phyloP scores from a whole-genome alignment of 2,113 vertebrate genomes.

The Meriones unguiculatus region DNA sequence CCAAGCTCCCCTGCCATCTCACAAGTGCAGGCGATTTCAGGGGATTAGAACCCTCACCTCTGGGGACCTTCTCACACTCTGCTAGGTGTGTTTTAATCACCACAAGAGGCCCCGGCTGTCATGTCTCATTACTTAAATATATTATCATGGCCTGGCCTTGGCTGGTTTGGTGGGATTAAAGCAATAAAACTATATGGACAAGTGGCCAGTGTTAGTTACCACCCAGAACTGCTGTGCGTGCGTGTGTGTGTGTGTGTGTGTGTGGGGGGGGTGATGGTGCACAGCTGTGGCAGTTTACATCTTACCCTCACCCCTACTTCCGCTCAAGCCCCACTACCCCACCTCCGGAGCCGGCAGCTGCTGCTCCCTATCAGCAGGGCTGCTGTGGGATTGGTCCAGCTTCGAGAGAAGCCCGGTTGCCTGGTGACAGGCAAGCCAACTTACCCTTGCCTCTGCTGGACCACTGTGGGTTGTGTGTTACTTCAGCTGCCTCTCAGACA shows the following conservation, averaged over 20 bases:
- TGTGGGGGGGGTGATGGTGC: neutral
- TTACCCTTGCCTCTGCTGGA: neutral
- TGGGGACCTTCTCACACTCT: conserved; percentile 71
- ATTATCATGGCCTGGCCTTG: conserved; percentile 27
- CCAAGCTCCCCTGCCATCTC: neutral
- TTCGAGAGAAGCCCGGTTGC: neutral
- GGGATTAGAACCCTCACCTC: conserved; percentile 82
- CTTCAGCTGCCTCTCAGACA: neutral
- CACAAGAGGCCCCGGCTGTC: conserved; percentile 71
- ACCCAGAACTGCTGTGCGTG: neutral
- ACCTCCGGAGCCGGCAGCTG: neutral
- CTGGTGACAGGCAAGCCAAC: neutral
- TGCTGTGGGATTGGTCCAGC: neutral
- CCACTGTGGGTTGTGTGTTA: neutral
- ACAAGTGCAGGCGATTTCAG: conserved; percentile 49
- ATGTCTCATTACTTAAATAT: conserved; percentile 70
- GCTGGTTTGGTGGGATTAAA: conserved; percentile 59
- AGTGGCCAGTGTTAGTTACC: conserved; percentile 64
- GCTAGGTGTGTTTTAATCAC: conserved; percentile 74
- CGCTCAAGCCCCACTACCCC: neutral
- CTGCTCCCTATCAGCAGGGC: neutral
- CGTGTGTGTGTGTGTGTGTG: too few species aligned
- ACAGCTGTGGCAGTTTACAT: conserved; percentile 29
- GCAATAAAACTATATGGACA: conserved; percentile 72
- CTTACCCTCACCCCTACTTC: neutral